Evolutionary conservation across 2,888 invertebrate genomes (phyloP).

Genomic region (Trachelus stipa): DNA sequence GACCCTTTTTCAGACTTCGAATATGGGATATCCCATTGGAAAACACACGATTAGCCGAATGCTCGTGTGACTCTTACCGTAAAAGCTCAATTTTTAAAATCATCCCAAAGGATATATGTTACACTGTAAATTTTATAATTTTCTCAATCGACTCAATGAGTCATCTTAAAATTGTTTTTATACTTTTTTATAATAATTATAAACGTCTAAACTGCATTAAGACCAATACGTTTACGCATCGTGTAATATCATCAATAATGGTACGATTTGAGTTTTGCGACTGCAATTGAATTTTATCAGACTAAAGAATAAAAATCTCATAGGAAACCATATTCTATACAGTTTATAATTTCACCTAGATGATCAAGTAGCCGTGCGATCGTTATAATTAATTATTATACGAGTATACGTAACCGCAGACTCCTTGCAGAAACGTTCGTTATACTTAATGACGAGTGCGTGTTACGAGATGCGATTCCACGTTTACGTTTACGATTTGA

Average conservation of each 20-base stretch:
- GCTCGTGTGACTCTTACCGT: not conserved
- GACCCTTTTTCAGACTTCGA: not conserved
- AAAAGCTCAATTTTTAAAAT: not conserved
- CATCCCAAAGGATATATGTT: not conserved
- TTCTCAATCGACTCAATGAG: not conserved
- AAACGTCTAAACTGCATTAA: too few species aligned
- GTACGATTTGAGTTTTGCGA: not conserved
- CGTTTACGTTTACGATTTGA: not conserved
- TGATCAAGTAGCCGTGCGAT: not conserved
- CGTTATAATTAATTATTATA: not conserved
- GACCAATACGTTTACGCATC: too few species aligned
- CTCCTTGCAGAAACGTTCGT: not conserved
- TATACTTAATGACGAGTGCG: not conserved
- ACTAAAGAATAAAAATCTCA: not conserved
- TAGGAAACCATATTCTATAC: slow-evolving; percentile 29
- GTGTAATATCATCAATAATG: not conserved
- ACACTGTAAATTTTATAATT: too few species aligned
- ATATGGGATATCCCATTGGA: not conserved
- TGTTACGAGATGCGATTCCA: not conserved
- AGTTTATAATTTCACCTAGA: slow-evolving; percentile 34
- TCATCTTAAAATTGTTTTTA: not conserved
- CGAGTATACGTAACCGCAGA: not conserved
- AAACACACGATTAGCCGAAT: not conserved
- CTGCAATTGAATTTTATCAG: not conserved
- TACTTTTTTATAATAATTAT: too few species aligned